A percentile compares a stretch with the other conserved stretches of the same genome.
Conservation (phyloP, 2,888 invertebrate genomes). For the Arrhopalites spinosus region DNA sequence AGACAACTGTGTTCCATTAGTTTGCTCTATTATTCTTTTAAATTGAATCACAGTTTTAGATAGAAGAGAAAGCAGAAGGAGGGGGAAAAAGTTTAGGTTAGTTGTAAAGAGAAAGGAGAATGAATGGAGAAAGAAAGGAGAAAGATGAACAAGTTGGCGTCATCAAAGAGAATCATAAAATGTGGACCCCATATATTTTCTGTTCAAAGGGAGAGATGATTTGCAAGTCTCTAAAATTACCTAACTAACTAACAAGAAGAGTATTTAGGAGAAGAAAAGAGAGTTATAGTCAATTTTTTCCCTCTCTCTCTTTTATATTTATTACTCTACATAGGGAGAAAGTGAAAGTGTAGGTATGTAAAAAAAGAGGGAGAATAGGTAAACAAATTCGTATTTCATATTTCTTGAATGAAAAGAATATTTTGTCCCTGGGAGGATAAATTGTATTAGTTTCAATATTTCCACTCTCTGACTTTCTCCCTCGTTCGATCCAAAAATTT, state of each 20-base stretch:
- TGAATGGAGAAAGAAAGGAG: neutral
- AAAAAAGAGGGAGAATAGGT: constrained; percentile 1
- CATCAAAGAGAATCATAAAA: neutral
- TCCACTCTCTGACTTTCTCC: neutral
- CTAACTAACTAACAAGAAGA: neutral
- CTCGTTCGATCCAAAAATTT: too few species aligned
- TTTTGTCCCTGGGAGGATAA: constrained; percentile 4
- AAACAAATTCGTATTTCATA: neutral
- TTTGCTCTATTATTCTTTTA: neutral
- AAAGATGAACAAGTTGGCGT: neutral
- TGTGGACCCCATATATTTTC: neutral
- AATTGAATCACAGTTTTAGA: constrained; percentile 6
- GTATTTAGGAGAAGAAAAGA: neutral
- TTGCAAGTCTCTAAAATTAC: constrained; percentile 7
- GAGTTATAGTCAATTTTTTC: too few species aligned
- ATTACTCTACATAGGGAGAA: too few species aligned
- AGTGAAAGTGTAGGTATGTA: constrained; percentile 12
- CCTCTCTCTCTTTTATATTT: too few species aligned
- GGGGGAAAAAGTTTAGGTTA: neutral
- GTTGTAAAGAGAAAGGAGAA: neutral
- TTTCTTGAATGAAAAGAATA: constrained; percentile 1
- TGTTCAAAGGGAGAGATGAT: constrained; percentile 9
- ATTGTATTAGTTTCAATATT: constrained; percentile 20
- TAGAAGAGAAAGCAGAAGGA: neutral
- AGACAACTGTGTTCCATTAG: neutral